phyloP scores from a whole-genome alignment of 1,140 invertebrate species.

The Hyphantria cunea region DNA sequence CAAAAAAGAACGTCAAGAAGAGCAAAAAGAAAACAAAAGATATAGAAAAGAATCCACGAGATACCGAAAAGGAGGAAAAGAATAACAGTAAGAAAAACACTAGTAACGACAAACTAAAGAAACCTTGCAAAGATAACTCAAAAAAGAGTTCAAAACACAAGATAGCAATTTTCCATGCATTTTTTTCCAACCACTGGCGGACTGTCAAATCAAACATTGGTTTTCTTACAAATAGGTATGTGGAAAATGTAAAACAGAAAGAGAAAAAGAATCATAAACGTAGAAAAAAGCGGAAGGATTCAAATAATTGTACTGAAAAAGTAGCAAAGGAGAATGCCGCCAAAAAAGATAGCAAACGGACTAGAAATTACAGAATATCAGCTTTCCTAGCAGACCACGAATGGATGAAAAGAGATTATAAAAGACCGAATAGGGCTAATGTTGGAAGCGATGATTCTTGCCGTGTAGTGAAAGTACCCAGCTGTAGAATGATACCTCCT shows the following conservation, averaged over 20 bases:
- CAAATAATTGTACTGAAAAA: background rate
- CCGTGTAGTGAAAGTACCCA: background rate
- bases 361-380: conserved; percentile 42
- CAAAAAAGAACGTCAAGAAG: conserved; percentile 14
- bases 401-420: conserved; percentile 36
- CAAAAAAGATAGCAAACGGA: conserved; percentile 29
- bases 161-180: conserved; percentile 12
- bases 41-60: background rate
- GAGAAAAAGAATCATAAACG: conserved; percentile 40
- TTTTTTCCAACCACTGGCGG: conserved; percentile 19
- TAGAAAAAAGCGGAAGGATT: conserved; percentile 38
- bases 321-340: background rate
- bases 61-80: background rate
- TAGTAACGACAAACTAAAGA: no score
- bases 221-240: no score
- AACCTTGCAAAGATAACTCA: no score
- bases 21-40: conserved; percentile 10
- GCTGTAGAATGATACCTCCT: background rate
- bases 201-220: conserved; percentile 5
- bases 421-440: background rate
- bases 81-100: background rate
- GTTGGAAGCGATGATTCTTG: conserved; percentile 3
- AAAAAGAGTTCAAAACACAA: background rate
- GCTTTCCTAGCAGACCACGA: conserved; percentile 39
- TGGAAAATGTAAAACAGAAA: background rate